Percentiles rank a stretch among this genome's conserved stretches.
These are phyloP conservation scores for Idris sp. DNA, from an alignment of 1,140 invertebrate genomes.

Conservation along the genomic window DNA sequence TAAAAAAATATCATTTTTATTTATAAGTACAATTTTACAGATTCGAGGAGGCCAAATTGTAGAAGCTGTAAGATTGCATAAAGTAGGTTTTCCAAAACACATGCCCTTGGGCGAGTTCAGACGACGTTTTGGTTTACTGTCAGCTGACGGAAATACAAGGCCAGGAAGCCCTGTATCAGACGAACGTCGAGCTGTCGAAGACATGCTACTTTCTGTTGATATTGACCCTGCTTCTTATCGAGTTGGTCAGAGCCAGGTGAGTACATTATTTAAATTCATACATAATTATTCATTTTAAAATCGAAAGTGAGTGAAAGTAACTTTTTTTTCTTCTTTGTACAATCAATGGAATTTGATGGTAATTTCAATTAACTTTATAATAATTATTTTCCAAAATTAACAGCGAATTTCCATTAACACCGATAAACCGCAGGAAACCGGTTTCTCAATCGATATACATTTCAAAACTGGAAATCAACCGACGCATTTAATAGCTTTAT, in stretches of 20 bases:
- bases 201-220: conserved; percentile 91
- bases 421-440: conserved; percentile 25
- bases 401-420: conserved; percentile 27
- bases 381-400: conserved; percentile 7
- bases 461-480: conserved; percentile 39
- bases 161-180: conserved; percentile 80
- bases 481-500: conserved; percentile 44
- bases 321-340: too few species aligned
- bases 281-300: conserved; percentile 15
- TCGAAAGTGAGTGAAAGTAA: conserved; percentile 47
- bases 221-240: conserved; percentile 91
- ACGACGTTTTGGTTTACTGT: conserved; percentile 87
- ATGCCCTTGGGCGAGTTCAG: conserved; percentile 93
- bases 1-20: background rate
- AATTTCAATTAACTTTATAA: background rate
- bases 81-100: conserved; percentile 95
- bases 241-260: conserved; percentile 94
- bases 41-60: conserved; percentile 93
- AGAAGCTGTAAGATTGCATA: conserved; percentile 91
- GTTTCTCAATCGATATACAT: conserved; percentile 29
- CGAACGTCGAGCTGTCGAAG: conserved; percentile 84
- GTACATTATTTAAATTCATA: conserved; percentile 62
- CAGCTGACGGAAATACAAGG: conserved; percentile 78
- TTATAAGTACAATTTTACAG: too few species aligned
- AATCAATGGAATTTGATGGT: background rate